Evolutionary conservation across 2,888 invertebrate species (phyloP), one percentile per base, ranked within the genome.

Genomic region (Temnothorax unifasciatus): DNA sequence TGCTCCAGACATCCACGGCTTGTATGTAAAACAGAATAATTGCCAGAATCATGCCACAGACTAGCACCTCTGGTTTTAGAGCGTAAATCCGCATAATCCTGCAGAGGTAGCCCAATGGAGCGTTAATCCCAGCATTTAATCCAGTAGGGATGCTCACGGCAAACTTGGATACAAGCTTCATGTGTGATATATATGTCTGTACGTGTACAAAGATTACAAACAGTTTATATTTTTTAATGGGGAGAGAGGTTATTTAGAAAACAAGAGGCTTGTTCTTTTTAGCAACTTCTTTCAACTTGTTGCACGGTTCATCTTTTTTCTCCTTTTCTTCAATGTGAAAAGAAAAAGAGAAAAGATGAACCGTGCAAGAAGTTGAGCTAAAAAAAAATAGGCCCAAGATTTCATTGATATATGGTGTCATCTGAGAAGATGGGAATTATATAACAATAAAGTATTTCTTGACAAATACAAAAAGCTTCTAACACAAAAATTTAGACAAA

Each of bases 1-100:
- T 97, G 95, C 97, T 97, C 97, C 98, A 98, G 95, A 97, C 95
- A 95, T 98, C 97, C 88, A 97, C 97, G 74, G 97, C 97, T 96
- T 98, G 98, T 92, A 98, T 96, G 95, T 98, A 98, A 95, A 98
- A 96, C 88, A 97, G 95, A 93, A 98, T 96, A 92, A 98, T 95
- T 92, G 98, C 96, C 88, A 98, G 93, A 85, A 97, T 95, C 88
- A 97, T 95, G 82, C 97, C 97, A 94, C 97, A 96, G 92, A 98
- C 96, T 89, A 98, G 94, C 74, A 98, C 96, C 96, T 98, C 98
- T 79, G 98, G 97, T 92, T 97, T 97, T 85, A 98, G 95, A 92
- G 98, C 96, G 95, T 98, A 98, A 93, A 97, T 95, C 92, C 97
- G 97, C 94, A 97, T 96, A 95, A 97, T 96, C 94, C 97, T 97